Conservation (phyloP, 2,113 vertebrate genomes). For the Oreochromis aureus region DNA sequence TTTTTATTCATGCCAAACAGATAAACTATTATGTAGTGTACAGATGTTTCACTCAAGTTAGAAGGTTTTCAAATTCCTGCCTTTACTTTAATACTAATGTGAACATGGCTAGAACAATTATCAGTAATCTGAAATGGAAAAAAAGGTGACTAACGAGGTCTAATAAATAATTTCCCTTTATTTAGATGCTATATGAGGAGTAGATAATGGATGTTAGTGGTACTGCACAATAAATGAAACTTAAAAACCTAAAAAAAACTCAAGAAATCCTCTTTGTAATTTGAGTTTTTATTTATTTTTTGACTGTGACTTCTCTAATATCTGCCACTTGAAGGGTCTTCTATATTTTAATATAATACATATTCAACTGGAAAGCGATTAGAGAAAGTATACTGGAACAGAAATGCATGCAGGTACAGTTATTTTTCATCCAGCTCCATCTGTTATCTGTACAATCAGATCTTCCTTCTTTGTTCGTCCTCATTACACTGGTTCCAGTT, state of each 20-base stretch:
- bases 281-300: neutral
- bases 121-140: neutral
- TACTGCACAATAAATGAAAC: neutral
- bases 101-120: neutral
- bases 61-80: neutral
- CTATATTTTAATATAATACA: neutral
- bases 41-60: neutral
- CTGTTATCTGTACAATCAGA: neutral
- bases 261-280: neutral
- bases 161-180: neutral
- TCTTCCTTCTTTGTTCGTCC: neutral
- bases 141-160: neutral
- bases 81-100: neutral
- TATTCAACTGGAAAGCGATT: neutral
- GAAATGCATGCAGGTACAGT: neutral
- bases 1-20: too few relatives aligned
- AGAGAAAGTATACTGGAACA: neutral
- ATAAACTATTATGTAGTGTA: neutral
- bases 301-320: neutral
- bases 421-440: neutral
- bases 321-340: neutral
- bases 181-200: neutral
- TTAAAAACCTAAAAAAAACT: neutral
- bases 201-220: neutral
- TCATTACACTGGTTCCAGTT: conserved; percentile 2